These are phyloP conservation scores for Odontomyia ornata DNA, from an alignment of 2,888 invertebrate genomes.

Conservation along the genomic window DNA sequence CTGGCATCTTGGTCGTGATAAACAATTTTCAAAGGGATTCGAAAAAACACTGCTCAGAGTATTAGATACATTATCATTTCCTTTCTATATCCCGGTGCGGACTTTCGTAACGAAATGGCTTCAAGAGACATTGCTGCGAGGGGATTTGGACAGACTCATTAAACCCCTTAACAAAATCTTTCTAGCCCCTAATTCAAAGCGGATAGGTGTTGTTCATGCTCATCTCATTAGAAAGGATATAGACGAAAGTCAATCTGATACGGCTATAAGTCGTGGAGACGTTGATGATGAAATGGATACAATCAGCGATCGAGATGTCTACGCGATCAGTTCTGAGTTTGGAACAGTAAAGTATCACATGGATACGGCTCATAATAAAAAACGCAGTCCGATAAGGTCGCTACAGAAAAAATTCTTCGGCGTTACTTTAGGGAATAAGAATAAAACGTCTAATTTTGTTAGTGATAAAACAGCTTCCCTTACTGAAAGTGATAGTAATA, in stretches of 20 bases:
- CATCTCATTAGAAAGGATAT: constrained; percentile 69
- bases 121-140: constrained; percentile 75
- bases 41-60: constrained; percentile 77
- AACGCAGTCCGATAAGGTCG: constrained; percentile 62
- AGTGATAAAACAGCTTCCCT: constrained; percentile 55
- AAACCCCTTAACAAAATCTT: constrained; percentile 80
- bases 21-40: constrained; percentile 61
- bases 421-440: constrained; percentile 62
- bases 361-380: constrained; percentile 58
- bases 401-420: constrained; percentile 64
- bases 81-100: constrained; percentile 62
- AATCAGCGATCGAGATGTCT: constrained; percentile 69
- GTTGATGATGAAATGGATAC: constrained; percentile 54
- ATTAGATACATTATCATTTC: constrained; percentile 60
- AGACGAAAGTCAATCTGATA: constrained; percentile 59
- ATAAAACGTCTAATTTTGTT: constrained; percentile 63
- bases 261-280: constrained; percentile 54
- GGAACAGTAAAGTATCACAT: constrained; percentile 73
- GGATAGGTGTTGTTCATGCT: constrained; percentile 81
- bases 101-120: constrained; percentile 79
- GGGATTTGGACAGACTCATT: constrained; percentile 80
- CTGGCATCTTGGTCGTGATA: constrained; percentile 81
- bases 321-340: constrained; percentile 83
- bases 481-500: constrained; percentile 62
- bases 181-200: constrained; percentile 79